Base-by-base conservation (phyloP, 2,797 vertebrate genomes). In the Myotis pilosus region DNA sequence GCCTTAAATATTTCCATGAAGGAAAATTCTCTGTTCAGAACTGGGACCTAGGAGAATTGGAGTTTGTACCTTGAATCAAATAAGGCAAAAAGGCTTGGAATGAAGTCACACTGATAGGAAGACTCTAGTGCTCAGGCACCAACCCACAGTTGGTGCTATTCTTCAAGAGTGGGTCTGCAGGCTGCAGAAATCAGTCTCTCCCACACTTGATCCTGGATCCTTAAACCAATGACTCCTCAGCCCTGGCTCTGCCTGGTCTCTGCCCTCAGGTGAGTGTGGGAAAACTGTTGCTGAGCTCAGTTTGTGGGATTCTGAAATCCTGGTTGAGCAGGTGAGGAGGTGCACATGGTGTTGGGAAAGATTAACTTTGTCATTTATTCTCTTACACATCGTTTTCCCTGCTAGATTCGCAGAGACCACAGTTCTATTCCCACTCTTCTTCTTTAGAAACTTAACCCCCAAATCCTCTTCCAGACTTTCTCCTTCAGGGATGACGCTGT, bases 11-110 rank as follows among this genome's bases (percentile, higher is more conserved):
- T 74, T 89, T 81, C 36, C 51, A 51, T 64, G 41, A 89, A 92
- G 81, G 74, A 85, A 93, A 94, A 87, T 74, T 30, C 11, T 51
- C 23, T 53, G 36, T 89, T 90, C 55, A 85, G 36, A 96, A 82
- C 7, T 60, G 57, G 53, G 22, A 79, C 75, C 76, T 89, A 5
- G 25, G 87, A 93, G 68, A 95, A 87, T 12, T 75, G 49, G 60
- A 53, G 6, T 62, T 74, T 60, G 47, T 60, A 25, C 30, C 16
- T 64, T 75, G 49, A 91, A 28, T 71, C 15, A 66, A 51, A 33
- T 19, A 75, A 87, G 69, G 36, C 22, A 74, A 38, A 85, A 76
- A 57, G n/a, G 17, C 30, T 83, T 83, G 84, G 23, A 5, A 68
- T 57, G 19, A 38, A 68, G 53, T 47, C 19, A 64, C 9, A 81